Evolutionary conservation across 2,797 vertebrate species (phyloP).

Genomic region (Mormyrus hasselquistii): DNA sequence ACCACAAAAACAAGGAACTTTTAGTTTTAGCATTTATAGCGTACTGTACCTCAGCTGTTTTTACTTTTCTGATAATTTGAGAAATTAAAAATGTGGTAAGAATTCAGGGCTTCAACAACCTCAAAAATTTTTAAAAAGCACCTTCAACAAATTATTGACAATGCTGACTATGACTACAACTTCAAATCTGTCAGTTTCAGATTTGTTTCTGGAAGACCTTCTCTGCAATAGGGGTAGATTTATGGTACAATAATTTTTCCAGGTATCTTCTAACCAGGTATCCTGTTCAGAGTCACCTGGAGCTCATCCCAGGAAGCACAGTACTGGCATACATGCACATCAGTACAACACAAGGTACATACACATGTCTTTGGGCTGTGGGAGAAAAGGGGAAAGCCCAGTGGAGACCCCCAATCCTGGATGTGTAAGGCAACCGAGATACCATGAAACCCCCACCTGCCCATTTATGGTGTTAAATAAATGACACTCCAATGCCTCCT

Average conservation of each 20-base stretch:
- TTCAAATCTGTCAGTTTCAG: not conserved
- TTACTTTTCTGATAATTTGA: not conserved
- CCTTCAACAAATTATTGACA: not conserved
- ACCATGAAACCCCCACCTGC: not conserved
- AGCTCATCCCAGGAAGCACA: not conserved
- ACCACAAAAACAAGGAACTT: not conserved
- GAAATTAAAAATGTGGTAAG: not conserved
- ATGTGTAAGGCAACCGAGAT: not conserved
- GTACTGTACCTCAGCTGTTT: not conserved
- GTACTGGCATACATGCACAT: not conserved
- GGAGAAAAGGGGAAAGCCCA: not conserved
- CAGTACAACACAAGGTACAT: not conserved
- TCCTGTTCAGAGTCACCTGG: not conserved
- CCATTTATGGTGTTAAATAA: not conserved
- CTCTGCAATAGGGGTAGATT: not conserved
- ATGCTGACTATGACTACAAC: not conserved
- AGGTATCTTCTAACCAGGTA: not conserved
- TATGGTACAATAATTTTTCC: not conserved
- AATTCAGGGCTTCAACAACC: not conserved
- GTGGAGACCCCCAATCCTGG: not conserved
- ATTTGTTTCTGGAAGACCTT: not conserved
- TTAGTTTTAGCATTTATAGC: not conserved
- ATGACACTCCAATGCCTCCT: not conserved
- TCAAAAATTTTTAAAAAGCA: not conserved
- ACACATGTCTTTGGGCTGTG: not conserved